Evolutionary conservation across 2,888 invertebrate genomes (phyloP), one percentile per base, ranked within the genome.

Genomic region (Polymixis lichenea): DNA sequence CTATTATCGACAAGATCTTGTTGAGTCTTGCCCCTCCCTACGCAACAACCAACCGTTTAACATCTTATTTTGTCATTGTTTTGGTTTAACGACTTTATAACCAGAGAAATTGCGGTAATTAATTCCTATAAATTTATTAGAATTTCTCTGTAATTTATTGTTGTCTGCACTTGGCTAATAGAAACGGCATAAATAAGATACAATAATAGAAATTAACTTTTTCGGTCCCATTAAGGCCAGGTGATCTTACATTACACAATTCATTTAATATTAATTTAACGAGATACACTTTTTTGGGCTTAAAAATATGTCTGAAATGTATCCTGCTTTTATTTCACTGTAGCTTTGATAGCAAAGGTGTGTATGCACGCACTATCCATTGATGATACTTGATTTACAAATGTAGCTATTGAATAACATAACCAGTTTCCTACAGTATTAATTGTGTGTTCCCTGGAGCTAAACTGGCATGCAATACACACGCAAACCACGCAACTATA

Each of bases 51-150:
- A 87, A 87, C 86, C 86, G 89, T 89, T 92, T 93, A 90, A 91
- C 88, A 90, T 89, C 90, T 90, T 89, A 86, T 90, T 92, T 91
- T 91, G 89, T 89, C 88, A 88, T 88, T 89, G 90, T 88, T 85
- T 87, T 85, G 68, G 79, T 68, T 71, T 77, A 78, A 82, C 67
- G 73, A 67, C 73, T 82, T 86, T 86, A 87, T 89, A 86, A 83
- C 80, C 70, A 82, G 82, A 13, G 28, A 69, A 77, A 70, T 80
- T 72, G 76, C 60, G 7, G n/a, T 73, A 64, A 62, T 75, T 72
- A 75, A 85, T 65, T 72, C n/a, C 38, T 1, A 61, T 46, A 55
- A 15, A 67, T 75, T 80, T 62, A 58, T 71, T 32, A 69, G 2
- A 11, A 56, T 61, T 58, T 56, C 9, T 56, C 15, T 46, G 0